Evolutionary conservation across 2,113 vertebrate species (phyloP).

Genomic region (Syrmaticus mikado): DNA sequence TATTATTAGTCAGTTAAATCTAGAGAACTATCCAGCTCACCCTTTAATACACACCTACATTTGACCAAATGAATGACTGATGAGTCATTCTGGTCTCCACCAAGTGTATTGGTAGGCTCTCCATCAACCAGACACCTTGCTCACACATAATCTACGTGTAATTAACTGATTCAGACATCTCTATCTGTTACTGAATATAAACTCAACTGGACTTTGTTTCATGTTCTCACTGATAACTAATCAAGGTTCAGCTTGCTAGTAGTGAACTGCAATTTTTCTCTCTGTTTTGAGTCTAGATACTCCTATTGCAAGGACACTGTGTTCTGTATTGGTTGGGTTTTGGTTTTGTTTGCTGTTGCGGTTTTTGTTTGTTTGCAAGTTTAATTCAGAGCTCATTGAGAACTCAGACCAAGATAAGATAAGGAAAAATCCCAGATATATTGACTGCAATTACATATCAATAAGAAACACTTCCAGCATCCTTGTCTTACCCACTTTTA

Average conservation of each 20-base stretch:
- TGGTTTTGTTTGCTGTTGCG: not conserved
- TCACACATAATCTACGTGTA: not conserved
- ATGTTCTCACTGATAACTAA: not conserved
- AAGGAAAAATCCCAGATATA: not conserved
- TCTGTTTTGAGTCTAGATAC: not conserved
- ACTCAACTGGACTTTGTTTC: not conserved
- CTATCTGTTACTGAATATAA: not conserved
- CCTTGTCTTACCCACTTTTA: not conserved
- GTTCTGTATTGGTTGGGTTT: not conserved
- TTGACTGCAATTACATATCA: not conserved
- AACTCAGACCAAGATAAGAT: not conserved
- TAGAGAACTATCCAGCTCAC: not conserved
- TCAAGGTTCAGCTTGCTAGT: not conserved
- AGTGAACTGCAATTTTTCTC: not conserved
- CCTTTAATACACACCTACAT: not conserved
- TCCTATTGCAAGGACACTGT: not conserved
- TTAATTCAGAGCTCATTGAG: not conserved
- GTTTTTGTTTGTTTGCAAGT: not conserved
- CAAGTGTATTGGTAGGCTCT: not conserved
- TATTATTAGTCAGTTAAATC: not conserved
- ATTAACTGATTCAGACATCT: not conserved
- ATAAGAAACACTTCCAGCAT: not conserved
- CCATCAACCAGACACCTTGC: not conserved
- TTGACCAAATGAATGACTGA: not conserved
- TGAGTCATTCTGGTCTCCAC: not conserved